Evolutionary conservation across 2,888 invertebrate genomes (phyloP).

Genomic region (Meandrusa payeni): DNA sequence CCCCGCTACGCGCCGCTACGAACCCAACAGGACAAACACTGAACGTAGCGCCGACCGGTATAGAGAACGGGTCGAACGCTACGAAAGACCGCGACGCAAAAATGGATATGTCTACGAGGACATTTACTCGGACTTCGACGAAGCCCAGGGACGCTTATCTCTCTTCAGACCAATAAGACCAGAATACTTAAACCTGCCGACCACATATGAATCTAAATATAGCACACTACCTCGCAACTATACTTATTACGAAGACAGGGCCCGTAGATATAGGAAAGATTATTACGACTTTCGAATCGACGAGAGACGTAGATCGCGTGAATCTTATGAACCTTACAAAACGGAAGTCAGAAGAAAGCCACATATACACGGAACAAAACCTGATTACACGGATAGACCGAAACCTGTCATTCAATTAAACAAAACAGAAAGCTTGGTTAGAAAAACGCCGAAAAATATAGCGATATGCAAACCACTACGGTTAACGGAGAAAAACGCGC

Average conservation of each 20-base stretch:
- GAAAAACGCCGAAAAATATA: constrained; percentile 53
- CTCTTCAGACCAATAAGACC: constrained; percentile 73
- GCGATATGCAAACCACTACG: constrained; percentile 70
- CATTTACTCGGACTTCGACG: constrained; percentile 74
- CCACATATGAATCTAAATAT: constrained; percentile 64
- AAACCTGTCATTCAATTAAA: constrained; percentile 33
- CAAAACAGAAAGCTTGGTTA: constrained; percentile 24
- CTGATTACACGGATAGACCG: constrained; percentile 26
- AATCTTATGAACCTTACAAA: constrained; percentile 53
- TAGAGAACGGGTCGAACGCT: constrained; percentile 35
- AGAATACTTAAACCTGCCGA: constrained; percentile 68
- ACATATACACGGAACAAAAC: constrained; percentile 16
- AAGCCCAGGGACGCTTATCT: constrained; percentile 69
- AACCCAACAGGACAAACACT: constrained; percentile 25
- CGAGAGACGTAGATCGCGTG: constrained; percentile 45
- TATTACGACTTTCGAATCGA: constrained; percentile 73
- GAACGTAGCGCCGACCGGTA: constrained; percentile 36
- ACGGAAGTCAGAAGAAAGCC: constrained; percentile 27
- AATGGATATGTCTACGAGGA: constrained; percentile 76
- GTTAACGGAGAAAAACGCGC: constrained; percentile 59
- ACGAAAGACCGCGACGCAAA: constrained; percentile 58
- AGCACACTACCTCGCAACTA: constrained; percentile 69
- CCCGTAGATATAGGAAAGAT: constrained; percentile 60
- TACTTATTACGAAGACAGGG: constrained; percentile 56
- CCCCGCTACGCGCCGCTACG: constrained; percentile 24